Evolutionary conservation across 1,140 invertebrate genomes (phyloP), one percentile per base, ranked within the genome.

Genomic region (Drosophila ogumai): DNA sequence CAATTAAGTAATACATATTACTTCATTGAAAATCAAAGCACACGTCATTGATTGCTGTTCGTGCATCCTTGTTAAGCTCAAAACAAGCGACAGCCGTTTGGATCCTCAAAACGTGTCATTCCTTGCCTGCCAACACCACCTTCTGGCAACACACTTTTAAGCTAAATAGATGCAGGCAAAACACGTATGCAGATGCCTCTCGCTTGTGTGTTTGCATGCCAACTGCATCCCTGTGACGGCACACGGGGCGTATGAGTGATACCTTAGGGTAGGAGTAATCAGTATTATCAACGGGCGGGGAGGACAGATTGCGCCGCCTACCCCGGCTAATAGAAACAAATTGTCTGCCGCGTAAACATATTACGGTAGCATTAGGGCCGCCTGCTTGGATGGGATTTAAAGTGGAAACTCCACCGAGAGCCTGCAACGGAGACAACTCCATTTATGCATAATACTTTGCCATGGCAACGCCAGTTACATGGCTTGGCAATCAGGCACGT

Each of bases 281-380:
- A 55, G 52, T 60, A 58, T 52, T 47, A 41, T 40, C 55, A 55
- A 25, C 36, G 50, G 31, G 19, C 34, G 34, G 43, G 25, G 36
- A 41, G 22, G 34, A 17, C 44, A 74, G 47, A 46, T 61, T 19
- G 61, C 15, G 10, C 10, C 41, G 38, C 71, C 60, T 52, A 36
- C 40, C 56, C 36, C 19, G 31, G 57, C 46, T 84, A 88, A 88
- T 88, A 63, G 73, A 88, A 84, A 88, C 81, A 88, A 90, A 88
- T 88, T 88, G 85, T 52, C 55, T 75, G 43, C 15, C 57, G 54
- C 73, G 64, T 78, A 84, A 84, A 78, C 47, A 60, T 68, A 84
- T 84, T 88, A 84, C 72, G 58, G 59, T 32, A 31, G 47, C 81
- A 85, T 80, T 85, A 85, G 19, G 54, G 69, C 7, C 25, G 34